These are phyloP conservation scores for Ctenicera cuprea DNA, from an alignment of 2,888 invertebrate genomes.

Conservation along the genomic window DNA sequence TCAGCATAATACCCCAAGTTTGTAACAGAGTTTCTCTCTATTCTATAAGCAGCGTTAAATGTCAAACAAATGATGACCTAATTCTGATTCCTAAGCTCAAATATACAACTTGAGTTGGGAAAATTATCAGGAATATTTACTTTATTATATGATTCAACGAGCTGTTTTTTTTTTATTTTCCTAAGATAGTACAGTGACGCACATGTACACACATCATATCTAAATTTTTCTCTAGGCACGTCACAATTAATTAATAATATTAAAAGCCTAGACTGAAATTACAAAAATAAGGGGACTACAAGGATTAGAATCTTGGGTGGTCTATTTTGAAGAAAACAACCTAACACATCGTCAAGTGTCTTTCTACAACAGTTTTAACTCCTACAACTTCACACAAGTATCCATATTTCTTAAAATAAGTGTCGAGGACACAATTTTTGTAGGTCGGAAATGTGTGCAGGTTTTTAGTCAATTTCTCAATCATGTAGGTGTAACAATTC, in stretches of 20 bases:
- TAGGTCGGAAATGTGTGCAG: background rate
- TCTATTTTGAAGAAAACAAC: background rate
- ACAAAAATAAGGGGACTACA: too few species aligned
- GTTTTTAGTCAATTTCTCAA: too few species aligned
- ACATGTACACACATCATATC: too few species aligned
- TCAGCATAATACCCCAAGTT: conserved; percentile 24
- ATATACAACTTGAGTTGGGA: too few species aligned
- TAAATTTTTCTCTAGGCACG: too few species aligned
- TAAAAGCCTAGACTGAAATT: too few species aligned
- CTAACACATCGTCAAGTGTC: background rate
- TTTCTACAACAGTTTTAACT: background rate
- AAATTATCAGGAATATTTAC: too few species aligned
- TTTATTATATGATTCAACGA: too few species aligned
- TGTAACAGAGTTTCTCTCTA: conserved; percentile 12
- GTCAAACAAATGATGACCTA: conserved; percentile 32
- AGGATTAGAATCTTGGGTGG: background rate
- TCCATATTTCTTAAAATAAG: conserved; percentile 6
- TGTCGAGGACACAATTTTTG: background rate
- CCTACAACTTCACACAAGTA: background rate
- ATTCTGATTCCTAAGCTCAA: background rate
- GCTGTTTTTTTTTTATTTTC: too few species aligned
- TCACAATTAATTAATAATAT: too few species aligned
- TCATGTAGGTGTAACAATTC: too few species aligned
- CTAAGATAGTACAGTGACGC: too few species aligned
- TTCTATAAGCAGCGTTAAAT: conserved; percentile 20